Evolutionary conservation across 2,888 invertebrate genomes (phyloP).

Genomic region (Atrina japonica): DNA sequence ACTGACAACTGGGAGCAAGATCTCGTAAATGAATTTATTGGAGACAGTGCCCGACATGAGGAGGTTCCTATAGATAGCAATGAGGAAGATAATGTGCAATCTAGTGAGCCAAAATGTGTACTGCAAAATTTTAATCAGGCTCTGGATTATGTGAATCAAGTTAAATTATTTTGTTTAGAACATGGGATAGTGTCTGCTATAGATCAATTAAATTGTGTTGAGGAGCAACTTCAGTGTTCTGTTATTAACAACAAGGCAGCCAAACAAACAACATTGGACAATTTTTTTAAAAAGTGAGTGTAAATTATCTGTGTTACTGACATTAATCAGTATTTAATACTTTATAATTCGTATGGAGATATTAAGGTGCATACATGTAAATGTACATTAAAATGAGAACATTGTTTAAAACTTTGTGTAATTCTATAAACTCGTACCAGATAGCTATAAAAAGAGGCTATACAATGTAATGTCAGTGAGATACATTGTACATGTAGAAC

Average conservation of each 20-base stretch:
- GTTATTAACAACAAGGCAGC: not conserved
- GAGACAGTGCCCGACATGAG: not conserved
- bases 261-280: not conserved
- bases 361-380: too few species aligned
- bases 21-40: not conserved
- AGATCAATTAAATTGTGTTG: not conserved
- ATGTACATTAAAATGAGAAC: too few species aligned
- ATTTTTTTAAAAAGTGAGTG: slow-evolving; percentile 5
- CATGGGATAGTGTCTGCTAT: not conserved
- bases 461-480: too few species aligned
- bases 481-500: too few species aligned
- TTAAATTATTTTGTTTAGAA: too few species aligned
- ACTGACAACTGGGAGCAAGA: not conserved
- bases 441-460: too few species aligned
- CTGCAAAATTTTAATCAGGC: not conserved
- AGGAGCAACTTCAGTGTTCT: not conserved
- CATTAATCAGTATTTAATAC: too few species aligned
- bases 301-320: too few species aligned
- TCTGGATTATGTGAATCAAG: not conserved
- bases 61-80: not conserved
- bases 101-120: not conserved
- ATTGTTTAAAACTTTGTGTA: too few species aligned
- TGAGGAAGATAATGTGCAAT: not conserved
- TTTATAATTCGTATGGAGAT: too few species aligned
- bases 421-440: too few species aligned